Conservation (phyloP, 2,797 vertebrate genomes). For the Miichthys miiuy region DNA sequence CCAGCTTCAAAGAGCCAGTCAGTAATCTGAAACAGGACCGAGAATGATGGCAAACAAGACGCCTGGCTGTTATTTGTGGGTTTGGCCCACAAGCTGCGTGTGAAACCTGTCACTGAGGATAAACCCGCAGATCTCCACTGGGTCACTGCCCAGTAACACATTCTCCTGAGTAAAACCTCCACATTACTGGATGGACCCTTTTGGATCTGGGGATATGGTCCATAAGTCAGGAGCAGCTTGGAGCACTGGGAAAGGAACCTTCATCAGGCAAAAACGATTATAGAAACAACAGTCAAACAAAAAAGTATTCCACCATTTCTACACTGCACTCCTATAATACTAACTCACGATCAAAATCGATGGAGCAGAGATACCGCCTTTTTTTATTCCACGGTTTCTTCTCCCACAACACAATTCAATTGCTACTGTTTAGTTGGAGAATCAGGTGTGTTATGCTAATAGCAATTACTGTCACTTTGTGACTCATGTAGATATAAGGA, state of each 20-base stretch:
- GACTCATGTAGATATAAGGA: background rate
- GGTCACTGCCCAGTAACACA: slow-evolving; percentile 65
- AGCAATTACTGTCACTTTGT: background rate
- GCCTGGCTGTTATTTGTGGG: slow-evolving; percentile 79
- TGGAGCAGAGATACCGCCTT: background rate
- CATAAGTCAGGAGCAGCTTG: slow-evolving; percentile 7
- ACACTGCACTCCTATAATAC: background rate
- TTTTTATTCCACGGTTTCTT: background rate
- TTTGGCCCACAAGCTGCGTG: slow-evolving; percentile 73
- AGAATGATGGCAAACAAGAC: slow-evolving; percentile 74
- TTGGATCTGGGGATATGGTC: slow-evolving; percentile 18
- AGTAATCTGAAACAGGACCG: slow-evolving; percentile 78
- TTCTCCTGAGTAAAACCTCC: slow-evolving; percentile 39
- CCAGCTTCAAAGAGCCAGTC: slow-evolving; percentile 77
- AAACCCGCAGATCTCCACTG: slow-evolving; percentile 72
- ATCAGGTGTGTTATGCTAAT: background rate
- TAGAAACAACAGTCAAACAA: background rate
- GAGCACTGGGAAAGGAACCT: slow-evolving; percentile 5
- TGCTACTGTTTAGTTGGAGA: background rate
- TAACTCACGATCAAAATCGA: background rate
- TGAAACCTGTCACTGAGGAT: slow-evolving; percentile 79
- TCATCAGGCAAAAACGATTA: background rate
- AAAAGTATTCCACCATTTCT: background rate
- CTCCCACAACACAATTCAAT: background rate
- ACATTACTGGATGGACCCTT: slow-evolving; percentile 31